These are phyloP conservation scores for Agrypnus murinus DNA, from an alignment of 2,888 invertebrate species.

Conservation along the genomic window DNA sequence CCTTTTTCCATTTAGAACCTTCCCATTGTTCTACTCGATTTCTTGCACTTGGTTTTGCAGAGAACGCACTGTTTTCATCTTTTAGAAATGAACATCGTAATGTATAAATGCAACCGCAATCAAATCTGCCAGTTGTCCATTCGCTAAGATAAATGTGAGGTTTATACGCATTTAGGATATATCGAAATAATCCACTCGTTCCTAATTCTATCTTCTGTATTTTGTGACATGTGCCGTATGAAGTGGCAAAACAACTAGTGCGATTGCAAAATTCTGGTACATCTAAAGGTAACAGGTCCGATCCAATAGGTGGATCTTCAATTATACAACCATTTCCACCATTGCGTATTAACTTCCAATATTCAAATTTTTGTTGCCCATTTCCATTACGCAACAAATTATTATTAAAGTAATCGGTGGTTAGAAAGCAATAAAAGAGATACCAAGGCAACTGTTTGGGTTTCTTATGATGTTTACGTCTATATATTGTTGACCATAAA, in stretches of 20 bases:
- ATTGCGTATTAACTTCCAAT: conserved; percentile 67
- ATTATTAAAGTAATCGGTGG: conserved; percentile 68
- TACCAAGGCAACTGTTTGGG: conserved; percentile 67
- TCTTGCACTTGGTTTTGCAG: conserved; percentile 54
- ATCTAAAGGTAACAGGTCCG: conserved; percentile 68
- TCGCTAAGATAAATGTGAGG: conserved; percentile 74
- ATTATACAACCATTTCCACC: conserved; percentile 71
- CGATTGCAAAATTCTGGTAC: conserved; percentile 69
- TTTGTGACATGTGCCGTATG: conserved; percentile 71
- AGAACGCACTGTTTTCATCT: not conserved
- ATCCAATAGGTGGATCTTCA: conserved; percentile 72
- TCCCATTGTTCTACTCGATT: conserved; percentile 62
- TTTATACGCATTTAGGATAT: conserved; percentile 71
- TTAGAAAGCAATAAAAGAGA: conserved; percentile 69
- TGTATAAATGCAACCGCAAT: conserved; percentile 71
- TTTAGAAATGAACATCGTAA: conserved; percentile 55
- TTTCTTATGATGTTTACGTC: conserved; percentile 57
- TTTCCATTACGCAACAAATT: conserved; percentile 74
- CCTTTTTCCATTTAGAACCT: conserved; percentile 68
- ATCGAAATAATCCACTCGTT: conserved; percentile 66
- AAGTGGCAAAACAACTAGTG: conserved; percentile 74
- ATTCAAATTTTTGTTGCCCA: conserved; percentile 67
- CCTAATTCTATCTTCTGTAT: conserved; percentile 71
- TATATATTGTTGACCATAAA: conserved; percentile 63
- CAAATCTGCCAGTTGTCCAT: conserved; percentile 71